Conservation (phyloP, 2,888 invertebrate species). For the Chymomyza fuscimana region DNA sequence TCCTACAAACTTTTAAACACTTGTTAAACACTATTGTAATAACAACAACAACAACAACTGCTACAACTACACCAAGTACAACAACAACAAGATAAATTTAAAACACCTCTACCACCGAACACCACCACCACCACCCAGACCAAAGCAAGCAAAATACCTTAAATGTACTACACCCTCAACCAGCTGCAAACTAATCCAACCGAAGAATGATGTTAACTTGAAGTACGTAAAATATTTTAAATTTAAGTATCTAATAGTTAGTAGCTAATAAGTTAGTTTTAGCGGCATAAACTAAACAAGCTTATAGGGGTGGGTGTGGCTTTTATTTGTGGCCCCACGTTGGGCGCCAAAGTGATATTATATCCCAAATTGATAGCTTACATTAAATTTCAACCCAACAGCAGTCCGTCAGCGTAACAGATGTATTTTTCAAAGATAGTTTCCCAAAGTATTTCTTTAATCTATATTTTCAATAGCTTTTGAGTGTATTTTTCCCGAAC, state of each 20-base stretch:
- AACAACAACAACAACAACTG: constrained; percentile 15
- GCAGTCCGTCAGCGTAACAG: too few relatives aligned
- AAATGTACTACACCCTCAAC: constrained; percentile 29
- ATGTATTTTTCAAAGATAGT: too few relatives aligned
- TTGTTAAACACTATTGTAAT: constrained; percentile 31
- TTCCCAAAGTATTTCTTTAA: too few relatives aligned
- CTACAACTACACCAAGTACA: constrained; percentile 37
- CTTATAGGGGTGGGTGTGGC: too few relatives aligned
- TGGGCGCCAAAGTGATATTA: too few relatives aligned
- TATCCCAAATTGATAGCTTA: too few relatives aligned
- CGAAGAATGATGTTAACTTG: constrained; percentile 68
- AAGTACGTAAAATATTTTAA: constrained; percentile 64
- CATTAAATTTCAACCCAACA: too few relatives aligned
- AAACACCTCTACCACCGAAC: neutral
- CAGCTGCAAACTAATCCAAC: constrained; percentile 63
- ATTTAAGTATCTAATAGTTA: neutral
- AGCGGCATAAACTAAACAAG: too few relatives aligned
- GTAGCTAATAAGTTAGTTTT: too few relatives aligned
- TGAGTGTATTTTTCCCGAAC: too few relatives aligned
- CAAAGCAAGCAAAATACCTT: constrained; percentile 15
- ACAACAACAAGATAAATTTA: constrained; percentile 20
- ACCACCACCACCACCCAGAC: constrained; percentile 10
- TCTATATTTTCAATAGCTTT: too few relatives aligned
- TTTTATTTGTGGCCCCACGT: too few relatives aligned
- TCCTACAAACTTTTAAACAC: constrained; percentile 34